phyloP scores from a whole-genome alignment of 2,113 vertebrate genomes.

The Tor tambroides region DNA sequence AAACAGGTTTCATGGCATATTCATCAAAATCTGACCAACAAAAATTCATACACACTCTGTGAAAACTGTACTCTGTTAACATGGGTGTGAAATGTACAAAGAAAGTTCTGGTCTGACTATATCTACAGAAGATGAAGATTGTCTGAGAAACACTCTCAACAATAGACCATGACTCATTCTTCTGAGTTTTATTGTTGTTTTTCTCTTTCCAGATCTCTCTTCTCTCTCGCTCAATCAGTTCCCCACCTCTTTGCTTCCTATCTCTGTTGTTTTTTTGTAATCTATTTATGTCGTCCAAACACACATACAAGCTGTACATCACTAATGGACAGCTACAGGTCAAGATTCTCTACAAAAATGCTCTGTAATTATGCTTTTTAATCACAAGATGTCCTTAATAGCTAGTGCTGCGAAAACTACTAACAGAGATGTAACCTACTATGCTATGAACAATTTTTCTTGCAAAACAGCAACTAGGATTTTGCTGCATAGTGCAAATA shows the following conservation, averaged over 20 bases:
- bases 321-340: neutral
- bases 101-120: neutral
- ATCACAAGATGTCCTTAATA: neutral
- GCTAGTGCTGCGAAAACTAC: neutral
- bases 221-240: neutral
- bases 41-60: too few relatives aligned
- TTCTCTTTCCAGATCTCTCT: neutral
- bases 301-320: neutral
- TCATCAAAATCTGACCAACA: too few relatives aligned
- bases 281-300: neutral
- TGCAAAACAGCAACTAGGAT: too few relatives aligned
- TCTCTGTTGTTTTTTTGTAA: neutral
- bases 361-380: neutral
- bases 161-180: conserved; percentile 31
- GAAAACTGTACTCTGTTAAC: too few relatives aligned
- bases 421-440: neutral
- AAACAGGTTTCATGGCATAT: too few relatives aligned
- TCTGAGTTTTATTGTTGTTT: neutral
- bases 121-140: too few relatives aligned
- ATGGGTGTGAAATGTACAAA: too few relatives aligned
- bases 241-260: neutral
- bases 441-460: too few relatives aligned
- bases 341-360: neutral
- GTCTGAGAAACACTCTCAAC: neutral
- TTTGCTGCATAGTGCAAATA: too few relatives aligned